A percentile compares a stretch with the other conserved stretches of the same genome.
Evolutionary conservation across 2,888 invertebrate species (phyloP).

Genomic region (Empis stercorea): DNA sequence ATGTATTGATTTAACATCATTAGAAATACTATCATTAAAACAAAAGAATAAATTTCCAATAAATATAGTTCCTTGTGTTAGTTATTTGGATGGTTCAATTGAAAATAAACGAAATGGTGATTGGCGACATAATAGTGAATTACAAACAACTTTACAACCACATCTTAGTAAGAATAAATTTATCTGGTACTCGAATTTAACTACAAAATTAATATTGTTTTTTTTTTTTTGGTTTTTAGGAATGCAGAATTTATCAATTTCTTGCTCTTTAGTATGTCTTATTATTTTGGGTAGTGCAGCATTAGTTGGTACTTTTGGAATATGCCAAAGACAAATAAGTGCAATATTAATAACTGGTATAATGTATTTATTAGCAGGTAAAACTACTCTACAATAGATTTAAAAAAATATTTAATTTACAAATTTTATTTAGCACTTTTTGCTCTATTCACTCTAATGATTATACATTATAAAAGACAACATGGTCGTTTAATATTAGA

Average conservation of each 20-base stretch:
- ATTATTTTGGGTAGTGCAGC: conserved; percentile 80
- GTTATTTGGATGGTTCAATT: conserved; percentile 59
- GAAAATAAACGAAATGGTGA: conserved; percentile 54
- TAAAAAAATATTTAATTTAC: neutral
- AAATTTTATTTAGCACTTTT: conserved; percentile 56
- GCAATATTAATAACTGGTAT: conserved; percentile 89
- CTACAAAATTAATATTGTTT: neutral
- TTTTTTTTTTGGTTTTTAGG: too few species aligned
- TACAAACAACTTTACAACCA: conserved; percentile 35
- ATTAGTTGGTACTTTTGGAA: conserved; percentile 76
- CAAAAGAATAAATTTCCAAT: conserved; percentile 31
- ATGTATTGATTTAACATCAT: conserved; percentile 68
- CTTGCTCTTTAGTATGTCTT: conserved; percentile 82
- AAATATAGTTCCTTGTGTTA: conserved; percentile 56
- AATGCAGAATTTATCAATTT: conserved; percentile 92
- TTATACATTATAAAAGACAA: conserved; percentile 81
- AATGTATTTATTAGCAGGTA: conserved; percentile 85
- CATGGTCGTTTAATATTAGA: conserved; percentile 51
- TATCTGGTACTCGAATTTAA: too few species aligned
- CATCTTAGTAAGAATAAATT: conserved; percentile 33
- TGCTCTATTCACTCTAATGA: conserved; percentile 80
- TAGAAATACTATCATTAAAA: conserved; percentile 49
- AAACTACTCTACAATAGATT: too few species aligned
- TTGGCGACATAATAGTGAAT: conserved; percentile 70
- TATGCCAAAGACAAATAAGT: conserved; percentile 83